Percentiles rank a stretch among this genome's conserved stretches.
phyloP scores from a whole-genome alignment of 2,888 invertebrate genomes.

The Cancer borealis region DNA sequence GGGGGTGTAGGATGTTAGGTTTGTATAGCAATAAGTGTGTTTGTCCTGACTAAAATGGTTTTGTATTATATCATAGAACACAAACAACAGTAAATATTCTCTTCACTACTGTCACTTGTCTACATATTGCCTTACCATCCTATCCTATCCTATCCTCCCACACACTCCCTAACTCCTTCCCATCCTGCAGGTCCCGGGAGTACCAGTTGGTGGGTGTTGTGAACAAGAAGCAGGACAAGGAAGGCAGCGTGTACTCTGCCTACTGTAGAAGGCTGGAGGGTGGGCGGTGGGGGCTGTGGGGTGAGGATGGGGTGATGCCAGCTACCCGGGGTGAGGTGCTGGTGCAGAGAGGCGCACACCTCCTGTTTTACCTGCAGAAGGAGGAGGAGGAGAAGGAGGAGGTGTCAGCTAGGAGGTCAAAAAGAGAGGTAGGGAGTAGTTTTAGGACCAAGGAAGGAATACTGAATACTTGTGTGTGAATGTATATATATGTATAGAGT shows the following conservation, averaged over 20 bases:
- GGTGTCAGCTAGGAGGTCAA: neutral
- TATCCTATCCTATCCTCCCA: neutral
- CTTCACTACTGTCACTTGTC: too few species aligned
- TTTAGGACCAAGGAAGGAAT: too few species aligned
- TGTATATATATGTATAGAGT: too few species aligned
- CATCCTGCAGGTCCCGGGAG: neutral
- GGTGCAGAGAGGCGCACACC: neutral
- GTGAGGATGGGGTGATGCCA: neutral
- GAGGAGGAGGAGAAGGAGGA: neutral
- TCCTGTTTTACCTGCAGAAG: neutral
- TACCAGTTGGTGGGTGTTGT: neutral
- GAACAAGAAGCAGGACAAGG: neutral
- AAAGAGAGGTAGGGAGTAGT: too few species aligned
- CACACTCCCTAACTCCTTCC: neutral
- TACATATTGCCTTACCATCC: neutral
- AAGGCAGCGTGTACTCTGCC: neutral
- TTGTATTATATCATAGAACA: too few species aligned
- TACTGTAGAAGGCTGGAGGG: neutral
- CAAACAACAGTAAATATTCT: too few species aligned
- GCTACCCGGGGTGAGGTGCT: neutral
- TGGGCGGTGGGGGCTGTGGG: neutral
- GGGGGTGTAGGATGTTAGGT: neutral
- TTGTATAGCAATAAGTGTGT: neutral
- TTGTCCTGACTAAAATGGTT: neutral
- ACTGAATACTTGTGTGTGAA: too few species aligned